Evolutionary conservation across 2,113 vertebrate species (phyloP).

Genomic region (Typhlomys cinereus): DNA sequence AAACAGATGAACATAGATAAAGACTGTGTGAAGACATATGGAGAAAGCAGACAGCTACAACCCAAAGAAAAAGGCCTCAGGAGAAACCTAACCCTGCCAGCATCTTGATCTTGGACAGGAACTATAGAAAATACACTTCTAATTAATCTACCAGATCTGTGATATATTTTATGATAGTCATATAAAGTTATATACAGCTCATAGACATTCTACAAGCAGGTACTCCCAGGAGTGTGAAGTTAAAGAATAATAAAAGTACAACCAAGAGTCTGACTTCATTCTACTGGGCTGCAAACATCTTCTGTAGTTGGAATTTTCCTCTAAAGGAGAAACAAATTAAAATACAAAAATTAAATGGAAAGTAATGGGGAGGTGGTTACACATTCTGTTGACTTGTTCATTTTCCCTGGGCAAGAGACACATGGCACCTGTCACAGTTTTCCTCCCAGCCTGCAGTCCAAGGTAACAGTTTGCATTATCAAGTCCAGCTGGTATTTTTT

Average conservation of each 20-base stretch:
- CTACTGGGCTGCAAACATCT: background rate
- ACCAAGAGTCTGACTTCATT: background rate
- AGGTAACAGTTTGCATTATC: background rate
- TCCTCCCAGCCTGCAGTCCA: background rate
- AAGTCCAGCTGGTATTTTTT: background rate
- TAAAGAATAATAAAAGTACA: background rate
- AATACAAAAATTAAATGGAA: background rate
- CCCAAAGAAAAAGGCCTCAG: background rate
- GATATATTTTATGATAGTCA: background rate
- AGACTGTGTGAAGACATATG: background rate
- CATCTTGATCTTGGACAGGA: background rate
- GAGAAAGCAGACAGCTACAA: background rate
- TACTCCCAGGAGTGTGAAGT: background rate
- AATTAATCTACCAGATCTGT: background rate
- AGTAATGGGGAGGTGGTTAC: background rate
- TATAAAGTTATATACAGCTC: background rate
- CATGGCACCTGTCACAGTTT: background rate
- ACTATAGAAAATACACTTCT: background rate
- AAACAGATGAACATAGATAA: background rate
- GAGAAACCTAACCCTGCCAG: background rate
- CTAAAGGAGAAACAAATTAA: constrained; percentile 47
- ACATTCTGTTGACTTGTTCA: background rate
- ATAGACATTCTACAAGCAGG: background rate
- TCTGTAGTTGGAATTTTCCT: constrained; percentile 10
- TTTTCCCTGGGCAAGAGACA: background rate